Conservation (phyloP, 2,888 invertebrate genomes). For the Drosophila greeni region DNA sequence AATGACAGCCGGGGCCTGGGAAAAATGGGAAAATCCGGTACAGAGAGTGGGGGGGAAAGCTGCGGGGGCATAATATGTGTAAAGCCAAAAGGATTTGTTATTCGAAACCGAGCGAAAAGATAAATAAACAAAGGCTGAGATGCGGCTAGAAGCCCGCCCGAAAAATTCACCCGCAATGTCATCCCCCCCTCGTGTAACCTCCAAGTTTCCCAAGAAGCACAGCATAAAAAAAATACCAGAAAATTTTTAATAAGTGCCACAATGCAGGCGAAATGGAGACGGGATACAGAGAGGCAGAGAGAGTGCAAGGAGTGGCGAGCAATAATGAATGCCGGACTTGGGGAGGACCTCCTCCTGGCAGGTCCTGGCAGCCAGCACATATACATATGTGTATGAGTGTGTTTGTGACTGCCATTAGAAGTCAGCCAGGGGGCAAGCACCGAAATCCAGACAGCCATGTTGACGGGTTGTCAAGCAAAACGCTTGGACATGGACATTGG, state of each 20-base stretch:
- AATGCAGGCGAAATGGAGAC: conserved; percentile 50
- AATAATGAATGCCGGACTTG: conserved; percentile 42
- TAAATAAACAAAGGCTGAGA: conserved; percentile 70
- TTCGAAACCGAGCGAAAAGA: conserved; percentile 73
- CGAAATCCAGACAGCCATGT: conserved; percentile 31
- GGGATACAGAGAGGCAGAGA: conserved; percentile 10
- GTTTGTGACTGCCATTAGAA: conserved; percentile 37
- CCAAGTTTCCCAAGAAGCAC: conserved; percentile 39
- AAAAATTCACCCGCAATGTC: conserved; percentile 4
- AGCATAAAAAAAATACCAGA: conserved; percentile 48
- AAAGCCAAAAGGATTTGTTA: conserved; percentile 74
- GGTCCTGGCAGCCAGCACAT: conserved; percentile 7
- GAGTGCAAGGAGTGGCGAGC: conserved; percentile 13
- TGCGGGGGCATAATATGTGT: conserved; percentile 67
- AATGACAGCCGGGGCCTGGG: conserved; percentile 43
- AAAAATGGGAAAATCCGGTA: conserved; percentile 12
- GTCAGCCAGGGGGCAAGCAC: conserved; percentile 37
- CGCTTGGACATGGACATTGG: conserved; percentile 51
- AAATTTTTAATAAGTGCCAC: conserved; percentile 73
- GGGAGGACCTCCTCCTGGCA: neutral
- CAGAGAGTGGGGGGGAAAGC: conserved; percentile 1
- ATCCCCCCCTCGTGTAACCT: conserved; percentile 9
- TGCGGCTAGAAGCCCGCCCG: conserved; percentile 1
- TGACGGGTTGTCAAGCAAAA: conserved; percentile 52
- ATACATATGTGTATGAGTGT: conserved; percentile 5